Conservation (phyloP, 2,113 vertebrate genomes). For the Stigmatopora argus region DNA sequence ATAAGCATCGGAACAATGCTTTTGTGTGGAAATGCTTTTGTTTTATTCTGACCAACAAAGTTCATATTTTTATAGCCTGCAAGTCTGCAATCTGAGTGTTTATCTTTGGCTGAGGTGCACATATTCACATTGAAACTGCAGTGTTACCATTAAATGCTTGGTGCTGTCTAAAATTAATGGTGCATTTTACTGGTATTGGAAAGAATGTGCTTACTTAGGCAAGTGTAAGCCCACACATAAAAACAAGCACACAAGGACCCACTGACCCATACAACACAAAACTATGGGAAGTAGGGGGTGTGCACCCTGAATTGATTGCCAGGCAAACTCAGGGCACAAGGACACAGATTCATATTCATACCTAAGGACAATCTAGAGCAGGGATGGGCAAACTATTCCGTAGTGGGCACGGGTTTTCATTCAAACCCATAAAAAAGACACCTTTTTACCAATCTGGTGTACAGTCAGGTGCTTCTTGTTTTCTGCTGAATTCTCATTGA, state of each 20-base stretch:
- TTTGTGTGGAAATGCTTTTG: not conserved
- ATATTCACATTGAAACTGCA: not conserved
- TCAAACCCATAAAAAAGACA: too few species aligned
- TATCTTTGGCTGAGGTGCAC: not conserved
- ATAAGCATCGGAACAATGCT: not conserved
- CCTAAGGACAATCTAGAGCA: not conserved
- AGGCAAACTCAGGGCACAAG: too few species aligned
- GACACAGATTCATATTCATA: not conserved
- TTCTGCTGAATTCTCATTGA: too few species aligned
- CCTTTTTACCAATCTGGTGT: too few species aligned
- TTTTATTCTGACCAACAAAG: not conserved
- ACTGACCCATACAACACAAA: not conserved
- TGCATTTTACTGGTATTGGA: conserved; percentile 1
- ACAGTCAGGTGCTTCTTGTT: too few species aligned
- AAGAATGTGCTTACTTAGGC: conserved; percentile 1
- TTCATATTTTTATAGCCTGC: not conserved
- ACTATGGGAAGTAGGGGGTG: not conserved
- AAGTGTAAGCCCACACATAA: conserved; percentile 1
- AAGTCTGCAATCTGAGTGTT: not conserved
- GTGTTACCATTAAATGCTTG: conserved; percentile 1
- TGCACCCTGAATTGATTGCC: too few species aligned
- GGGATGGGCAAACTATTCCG: too few species aligned
- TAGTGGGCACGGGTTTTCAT: too few species aligned
- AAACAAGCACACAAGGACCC: not conserved
- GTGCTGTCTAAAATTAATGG: conserved; percentile 2